Evolutionary conservation across 2,888 invertebrate genomes (phyloP), one percentile per base, ranked within the genome.

Genomic region (Apantesis nais): DNA sequence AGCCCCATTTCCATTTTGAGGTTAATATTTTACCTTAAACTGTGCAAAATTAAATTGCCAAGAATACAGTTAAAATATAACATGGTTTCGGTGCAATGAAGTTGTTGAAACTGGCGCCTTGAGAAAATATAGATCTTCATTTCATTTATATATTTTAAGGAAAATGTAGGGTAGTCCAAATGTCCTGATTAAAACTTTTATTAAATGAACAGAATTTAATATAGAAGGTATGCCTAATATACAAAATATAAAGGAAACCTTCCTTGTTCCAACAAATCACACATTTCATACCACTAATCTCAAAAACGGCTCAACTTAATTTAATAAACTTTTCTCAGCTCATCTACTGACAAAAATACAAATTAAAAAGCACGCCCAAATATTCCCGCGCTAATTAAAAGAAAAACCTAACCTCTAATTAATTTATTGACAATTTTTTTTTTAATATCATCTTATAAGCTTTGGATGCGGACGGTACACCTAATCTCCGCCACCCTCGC

Each of bases 401-500:
- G 66, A 74, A 73, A 68, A 34, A 72, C 76, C 77, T 79, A 77
- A 80, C 63, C 58, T 64, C 64, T 75, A 77, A 80, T 79, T 75
- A 79, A 82, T 78, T 81, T 79, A 75, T 75, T 78, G 77, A 72
- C 74, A 80, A 79, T 82, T 81, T 78, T 80, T 79, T 81, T 82
- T 82, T 76, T 78, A 77, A 80, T 78, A 75, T 81, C 72, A 74
- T 85, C 83, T 85, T 74, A 63, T 68, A 68, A 70, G 71, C 60
- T 82, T 82, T 61, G 68, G 81, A 67, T 93, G 90, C 91, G 88
- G 82, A 86, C 93, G 77, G 81, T 94, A 93, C 93, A 74, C 88
- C 92, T 95, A 94, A 95, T 94, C 94, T 94, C 89, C 91, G 84
- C 94, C 93, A 93, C 94, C 94, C 93, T 92, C 89, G 89, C 89